Evolutionary conservation across 2,113 vertebrate genomes (phyloP), one percentile per base, ranked within the genome.

Genomic region (Scomber japonicus): DNA sequence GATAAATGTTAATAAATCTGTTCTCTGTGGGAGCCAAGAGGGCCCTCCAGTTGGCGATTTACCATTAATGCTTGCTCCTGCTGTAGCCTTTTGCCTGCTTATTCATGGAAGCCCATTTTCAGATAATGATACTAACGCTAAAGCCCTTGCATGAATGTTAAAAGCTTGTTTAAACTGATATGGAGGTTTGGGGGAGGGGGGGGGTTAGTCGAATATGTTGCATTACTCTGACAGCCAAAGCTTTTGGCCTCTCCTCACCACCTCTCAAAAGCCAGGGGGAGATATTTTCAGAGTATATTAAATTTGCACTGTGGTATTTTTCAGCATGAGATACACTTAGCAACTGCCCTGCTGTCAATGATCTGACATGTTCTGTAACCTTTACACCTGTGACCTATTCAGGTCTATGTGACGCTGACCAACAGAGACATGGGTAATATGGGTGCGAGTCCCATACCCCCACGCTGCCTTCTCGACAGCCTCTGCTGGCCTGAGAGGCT

Each of bases 381-480:
- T 89, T 88, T 86, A 70, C 83, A 88, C 84, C 75, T 85, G 71
- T 86, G 88, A 89, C 85, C 83, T 88, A 86, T 82, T 83, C 82
- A 50, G 44, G 62, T 71, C 71, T 50, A 6, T 68, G 81, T 81
- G 84, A 83, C 3, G 48, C 66, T 77, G 66, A 90, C 70, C 65
- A 66, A 71, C 54, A 21, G 72, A 75, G 87, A 83, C 81, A 80
- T 49, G 11, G 66, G 68, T 78, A 81, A 69, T 71, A 64, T 48
- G 70, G 77, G 86, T 74, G 77, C 83, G 77, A 62, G 77, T 59
- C 66, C 72, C 72, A 30, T 75, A 69, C 68, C 80, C 78, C 75
- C 64, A 53, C 49, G 21, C 40, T 6, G 66, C 48, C 77, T 80
- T 78, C 68, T 60, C 16, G 10, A 87, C 87, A 87, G 85, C 80